Evolutionary conservation across 2,888 invertebrate species (phyloP), one percentile per base, ranked within the genome.

Genomic region (Nymphalis c-album): DNA sequence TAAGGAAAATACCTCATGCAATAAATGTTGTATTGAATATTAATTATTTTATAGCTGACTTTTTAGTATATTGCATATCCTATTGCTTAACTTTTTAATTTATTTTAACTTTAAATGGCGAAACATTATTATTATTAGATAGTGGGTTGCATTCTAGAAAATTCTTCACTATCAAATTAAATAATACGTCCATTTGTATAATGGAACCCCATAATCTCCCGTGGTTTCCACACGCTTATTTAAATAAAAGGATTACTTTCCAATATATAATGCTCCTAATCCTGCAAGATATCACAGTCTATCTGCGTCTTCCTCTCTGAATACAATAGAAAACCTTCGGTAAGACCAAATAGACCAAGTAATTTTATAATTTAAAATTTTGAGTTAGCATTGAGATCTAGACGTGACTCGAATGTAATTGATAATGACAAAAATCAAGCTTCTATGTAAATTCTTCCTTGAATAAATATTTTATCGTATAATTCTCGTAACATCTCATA

Each of bases 231-330:
- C 75, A 81, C 69, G 87, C 81, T 87, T 88, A 71, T 80, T 85
- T 88, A 76, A 71, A 58, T 63, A 76, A 69, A 73, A 74, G 77
- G 76, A 69, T 76, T 74, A 63, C 67, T 71, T 67, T 79, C 74
- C 64, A 72, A 81, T 89, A 90, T 89, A 89, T 85, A 89, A 84
- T 69, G 78, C 64, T 67, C 35, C 71, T 46, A 68, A 64, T 63
- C 47, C 51, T 53, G n/a, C 48, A 60, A 64, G 51, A 77, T 75
- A 64, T 74, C 82, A 85, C 86, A 88, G 77, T 84, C 78, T 70
- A 65, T 68, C 62, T 48, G 47, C 61, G 65, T 63, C 67, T 63
- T 45, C 47, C 7, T 51, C 26, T n/a, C 53, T 16, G 26, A 63
- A 62, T 51, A 74, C 73, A 74, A 75, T 50, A 61, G 60, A 57